Percentiles rank a stretch among this genome's conserved stretches.
Conservation (phyloP, 2,113 vertebrate genomes). For the Platycercus adscitus region DNA sequence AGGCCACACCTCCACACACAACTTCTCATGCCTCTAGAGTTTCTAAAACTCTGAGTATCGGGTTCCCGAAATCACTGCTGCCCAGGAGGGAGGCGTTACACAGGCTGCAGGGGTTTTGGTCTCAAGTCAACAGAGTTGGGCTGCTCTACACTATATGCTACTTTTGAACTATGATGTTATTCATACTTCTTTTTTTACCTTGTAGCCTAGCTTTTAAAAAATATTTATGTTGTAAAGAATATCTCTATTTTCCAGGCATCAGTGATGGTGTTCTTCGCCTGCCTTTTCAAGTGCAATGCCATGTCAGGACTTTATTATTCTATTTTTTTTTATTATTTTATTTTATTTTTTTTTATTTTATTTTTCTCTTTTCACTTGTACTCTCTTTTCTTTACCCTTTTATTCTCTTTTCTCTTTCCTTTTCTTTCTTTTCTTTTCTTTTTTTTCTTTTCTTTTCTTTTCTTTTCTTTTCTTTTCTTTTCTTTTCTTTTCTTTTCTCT, state of each 20-base stretch:
- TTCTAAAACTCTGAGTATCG: neutral
- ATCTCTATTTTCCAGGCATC: neutral
- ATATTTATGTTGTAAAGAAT: neutral
- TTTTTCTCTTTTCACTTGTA: accelerated
- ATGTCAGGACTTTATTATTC: neutral
- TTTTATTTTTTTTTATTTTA: too few species aligned
- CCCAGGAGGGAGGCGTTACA: neutral
- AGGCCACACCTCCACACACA: neutral
- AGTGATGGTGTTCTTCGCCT: neutral
- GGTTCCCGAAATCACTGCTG: neutral
- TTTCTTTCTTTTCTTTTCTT: accelerated
- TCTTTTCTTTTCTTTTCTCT: too few species aligned
- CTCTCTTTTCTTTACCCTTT: too few species aligned
- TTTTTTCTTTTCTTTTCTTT: too few species aligned
- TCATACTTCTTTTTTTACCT: neutral
- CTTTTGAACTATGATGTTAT: neutral
- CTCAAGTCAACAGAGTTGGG: accelerated
- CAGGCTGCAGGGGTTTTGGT: neutral
- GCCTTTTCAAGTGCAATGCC: neutral
- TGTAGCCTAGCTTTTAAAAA: neutral
- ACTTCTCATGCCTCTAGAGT: conserved; percentile 55
- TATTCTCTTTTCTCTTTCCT: neutral
- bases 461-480: too few species aligned
- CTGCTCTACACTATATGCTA: accelerated
- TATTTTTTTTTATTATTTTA: too few species aligned